Conservation (phyloP, 2,888 invertebrate species). For the Perizoma flavofasciatum region DNA sequence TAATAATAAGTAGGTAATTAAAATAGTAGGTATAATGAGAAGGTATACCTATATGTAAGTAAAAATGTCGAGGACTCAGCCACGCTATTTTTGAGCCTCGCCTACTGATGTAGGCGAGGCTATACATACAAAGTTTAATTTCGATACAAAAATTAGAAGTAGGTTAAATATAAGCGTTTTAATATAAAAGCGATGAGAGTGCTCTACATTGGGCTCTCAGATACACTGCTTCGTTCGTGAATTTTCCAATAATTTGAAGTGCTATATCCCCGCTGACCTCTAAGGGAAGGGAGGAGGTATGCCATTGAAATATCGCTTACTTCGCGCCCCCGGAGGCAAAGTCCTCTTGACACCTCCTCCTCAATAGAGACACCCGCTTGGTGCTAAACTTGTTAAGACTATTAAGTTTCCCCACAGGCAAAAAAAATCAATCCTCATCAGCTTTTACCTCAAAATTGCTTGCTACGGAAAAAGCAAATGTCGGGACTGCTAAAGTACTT, state of each 20-base stretch:
- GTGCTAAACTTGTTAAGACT: slow-evolving; percentile 31
- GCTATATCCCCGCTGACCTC: slow-evolving; percentile 50
- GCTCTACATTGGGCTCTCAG: slow-evolving; percentile 24
- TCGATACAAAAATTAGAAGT: no score
- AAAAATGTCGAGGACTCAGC: no score
- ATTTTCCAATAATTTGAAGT: slow-evolving; percentile 65
- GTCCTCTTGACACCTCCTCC: slow-evolving; percentile 57
- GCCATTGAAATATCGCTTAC: slow-evolving; percentile 70
- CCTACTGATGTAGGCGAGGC: no score
- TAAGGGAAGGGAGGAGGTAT: slow-evolving; percentile 27
- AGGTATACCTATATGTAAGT: no score
- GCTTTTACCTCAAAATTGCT: not conserved
- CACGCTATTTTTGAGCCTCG: no score
- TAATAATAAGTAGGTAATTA: no score
- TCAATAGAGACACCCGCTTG: slow-evolving; percentile 46
- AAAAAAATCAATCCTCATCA: slow-evolving; percentile 3
- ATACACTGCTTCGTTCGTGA: slow-evolving; percentile 45
- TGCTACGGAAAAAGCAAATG: no score
- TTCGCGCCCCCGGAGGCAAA: slow-evolving; percentile 43
- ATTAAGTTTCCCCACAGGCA: slow-evolving; percentile 26
- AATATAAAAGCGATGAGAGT: slow-evolving; percentile 30
- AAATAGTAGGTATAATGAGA: no score
- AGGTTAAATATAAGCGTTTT: no score
- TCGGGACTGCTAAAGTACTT: no score
- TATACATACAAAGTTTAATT: no score